phyloP scores from a whole-genome alignment of 1,140 invertebrate species.

The Drosophila watanabei region DNA sequence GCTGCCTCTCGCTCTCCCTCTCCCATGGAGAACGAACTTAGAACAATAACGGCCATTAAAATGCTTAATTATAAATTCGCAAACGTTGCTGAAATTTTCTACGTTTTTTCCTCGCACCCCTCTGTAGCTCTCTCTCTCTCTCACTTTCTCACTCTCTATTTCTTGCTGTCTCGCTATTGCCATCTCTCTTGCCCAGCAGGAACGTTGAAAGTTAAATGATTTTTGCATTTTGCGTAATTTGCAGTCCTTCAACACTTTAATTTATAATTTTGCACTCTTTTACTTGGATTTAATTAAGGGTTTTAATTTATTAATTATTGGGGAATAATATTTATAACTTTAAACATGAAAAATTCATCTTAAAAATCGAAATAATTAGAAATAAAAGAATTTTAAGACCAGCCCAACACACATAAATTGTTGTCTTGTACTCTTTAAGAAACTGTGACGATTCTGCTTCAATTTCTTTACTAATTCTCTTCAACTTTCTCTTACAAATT shows the following conservation, averaged over 20 bases:
- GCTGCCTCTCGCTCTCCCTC: constrained; percentile 7
- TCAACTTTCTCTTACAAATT: neutral
- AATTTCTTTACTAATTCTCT: neutral
- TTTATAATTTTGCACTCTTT: too few relatives aligned
- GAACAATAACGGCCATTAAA: constrained; percentile 84
- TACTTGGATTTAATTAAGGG: neutral
- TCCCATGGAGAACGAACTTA: constrained; percentile 28
- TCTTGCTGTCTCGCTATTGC: neutral
- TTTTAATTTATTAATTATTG: neutral
- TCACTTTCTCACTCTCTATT: neutral
- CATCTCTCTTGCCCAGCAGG: constrained; percentile 10
- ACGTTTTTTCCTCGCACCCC: constrained; percentile 14
- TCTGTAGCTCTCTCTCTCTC: neutral
- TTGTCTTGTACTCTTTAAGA: neutral
- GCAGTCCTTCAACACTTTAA: too few relatives aligned
- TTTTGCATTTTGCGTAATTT: constrained; percentile 42
- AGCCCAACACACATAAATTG: neutral
- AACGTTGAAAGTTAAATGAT: constrained; percentile 43
- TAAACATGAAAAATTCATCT: neutral
- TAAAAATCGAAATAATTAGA: neutral
- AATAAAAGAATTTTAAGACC: too few relatives aligned
- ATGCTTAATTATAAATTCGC: constrained; percentile 85
- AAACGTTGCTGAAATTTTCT: constrained; percentile 78
- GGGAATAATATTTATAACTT: neutral
- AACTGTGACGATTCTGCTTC: too few relatives aligned